A percentile compares a stretch with the other conserved stretches of the same genome.
These are phyloP conservation scores for Zoanthus sansibaricus DNA, from an alignment of 92 coral and sea anemone species.

Conservation along the genomic window DNA sequence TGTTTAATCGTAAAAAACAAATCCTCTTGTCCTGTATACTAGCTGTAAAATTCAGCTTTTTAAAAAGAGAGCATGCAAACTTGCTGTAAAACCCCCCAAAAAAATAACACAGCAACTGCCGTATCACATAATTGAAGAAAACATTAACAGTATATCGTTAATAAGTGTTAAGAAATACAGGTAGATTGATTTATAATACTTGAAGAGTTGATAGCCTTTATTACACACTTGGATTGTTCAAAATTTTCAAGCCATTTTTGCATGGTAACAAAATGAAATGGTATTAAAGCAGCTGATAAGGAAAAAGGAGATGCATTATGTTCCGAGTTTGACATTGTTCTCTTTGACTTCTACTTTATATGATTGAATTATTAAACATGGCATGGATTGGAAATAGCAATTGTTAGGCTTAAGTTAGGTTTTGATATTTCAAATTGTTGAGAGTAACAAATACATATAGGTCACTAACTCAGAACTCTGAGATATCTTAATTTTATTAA, in stretches of 20 bases:
- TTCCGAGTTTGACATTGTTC: conserved; percentile 16
- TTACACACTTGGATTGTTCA: conserved; percentile 13
- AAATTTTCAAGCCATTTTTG: conserved; percentile 23
- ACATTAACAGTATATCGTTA: conserved; percentile 16
- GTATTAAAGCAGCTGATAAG: conserved; percentile 30
- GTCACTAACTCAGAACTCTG: conserved; percentile 26
- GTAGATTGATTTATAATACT: background rate
- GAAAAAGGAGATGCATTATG: conserved; percentile 23
- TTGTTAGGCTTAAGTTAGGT: conserved; percentile 10
- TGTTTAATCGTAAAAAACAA: background rate
- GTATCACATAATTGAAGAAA: conserved; percentile 15
- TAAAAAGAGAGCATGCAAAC: conserved; percentile 11
- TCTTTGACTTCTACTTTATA: background rate
- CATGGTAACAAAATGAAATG: conserved; percentile 17
- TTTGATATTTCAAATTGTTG: background rate
- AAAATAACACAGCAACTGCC: background rate
- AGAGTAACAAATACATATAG: conserved; percentile 3
- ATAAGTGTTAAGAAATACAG: conserved; percentile 16
- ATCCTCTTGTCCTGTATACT: conserved; percentile 9
- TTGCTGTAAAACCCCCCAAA: conserved; percentile 1
- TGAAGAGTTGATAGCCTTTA: background rate
- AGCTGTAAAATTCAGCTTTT: background rate
- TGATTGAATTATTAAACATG: conserved; percentile 14
- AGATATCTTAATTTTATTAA: conserved; percentile 12
- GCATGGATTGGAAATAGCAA: conserved; percentile 28